Evolutionary conservation across 2,888 invertebrate genomes (phyloP).

Genomic region (Drosophila acutilabella): DNA sequence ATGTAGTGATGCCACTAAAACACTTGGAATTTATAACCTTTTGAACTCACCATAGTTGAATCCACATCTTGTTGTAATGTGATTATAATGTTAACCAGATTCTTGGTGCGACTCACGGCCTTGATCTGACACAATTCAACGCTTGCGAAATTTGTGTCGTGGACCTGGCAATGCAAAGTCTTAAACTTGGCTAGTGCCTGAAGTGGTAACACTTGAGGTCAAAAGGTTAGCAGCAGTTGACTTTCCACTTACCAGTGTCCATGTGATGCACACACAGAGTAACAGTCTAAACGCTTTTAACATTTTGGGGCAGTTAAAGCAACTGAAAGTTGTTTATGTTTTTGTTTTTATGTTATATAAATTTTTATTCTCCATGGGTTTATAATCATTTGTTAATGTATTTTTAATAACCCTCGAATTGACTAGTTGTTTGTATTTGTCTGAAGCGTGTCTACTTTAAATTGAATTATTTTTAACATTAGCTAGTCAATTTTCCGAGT

Average conservation of each 20-base stretch:
- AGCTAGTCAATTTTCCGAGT: too few relatives aligned
- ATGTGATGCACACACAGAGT: neutral
- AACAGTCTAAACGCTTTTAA: neutral
- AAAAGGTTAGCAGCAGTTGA: neutral
- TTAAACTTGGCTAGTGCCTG: constrained; percentile 7
- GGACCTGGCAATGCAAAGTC: neutral
- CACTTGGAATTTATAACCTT: too few relatives aligned
- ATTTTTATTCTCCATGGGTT: neutral
- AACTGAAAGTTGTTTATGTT: too few relatives aligned
- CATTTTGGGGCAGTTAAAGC: neutral
- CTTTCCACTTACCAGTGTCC: neutral
- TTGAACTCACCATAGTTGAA: too few relatives aligned
- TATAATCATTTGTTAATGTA: neutral
- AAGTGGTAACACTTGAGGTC: neutral
- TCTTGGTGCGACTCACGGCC: constrained; percentile 10
- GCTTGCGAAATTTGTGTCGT: neutral
- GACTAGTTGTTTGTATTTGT: too few relatives aligned
- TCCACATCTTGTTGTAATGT: neutral
- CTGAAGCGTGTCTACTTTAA: too few relatives aligned
- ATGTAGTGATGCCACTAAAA: too few relatives aligned
- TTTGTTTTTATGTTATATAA: too few relatives aligned
- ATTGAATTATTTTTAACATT: too few relatives aligned
- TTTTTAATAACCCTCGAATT: neutral
- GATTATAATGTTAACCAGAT: neutral
- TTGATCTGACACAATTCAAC: constrained; percentile 7